phyloP scores from a whole-genome alignment of 2,113 vertebrate genomes.

The Neogale vison region DNA sequence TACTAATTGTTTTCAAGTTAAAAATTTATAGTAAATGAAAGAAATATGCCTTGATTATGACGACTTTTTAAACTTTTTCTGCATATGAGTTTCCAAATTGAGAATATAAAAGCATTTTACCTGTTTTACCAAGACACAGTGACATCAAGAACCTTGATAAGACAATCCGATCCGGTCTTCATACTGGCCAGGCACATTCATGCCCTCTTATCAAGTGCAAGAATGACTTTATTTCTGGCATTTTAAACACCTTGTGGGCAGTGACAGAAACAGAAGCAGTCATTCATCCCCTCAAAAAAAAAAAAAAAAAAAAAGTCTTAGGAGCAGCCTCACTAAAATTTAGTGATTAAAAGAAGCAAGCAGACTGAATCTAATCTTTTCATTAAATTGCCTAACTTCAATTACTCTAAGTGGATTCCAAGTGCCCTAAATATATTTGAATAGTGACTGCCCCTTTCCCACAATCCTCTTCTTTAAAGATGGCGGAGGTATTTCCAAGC shows the following conservation, averaged over 20 bases:
- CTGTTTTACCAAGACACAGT: background rate
- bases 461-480: background rate
- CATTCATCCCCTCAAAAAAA: background rate
- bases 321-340: slow-evolving; percentile 34
- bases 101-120: slow-evolving; percentile 39
- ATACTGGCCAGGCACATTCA: background rate
- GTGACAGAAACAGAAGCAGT: slow-evolving; percentile 14
- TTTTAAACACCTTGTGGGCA: slow-evolving; percentile 49
- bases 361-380: slow-evolving; percentile 41
- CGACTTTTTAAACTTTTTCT: background rate
- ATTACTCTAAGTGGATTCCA: slow-evolving; percentile 51
- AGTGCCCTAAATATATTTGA: slow-evolving; percentile 25
- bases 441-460: background rate
- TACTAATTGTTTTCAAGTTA: slow-evolving; percentile 34
- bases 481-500: background rate
- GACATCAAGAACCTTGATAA: slow-evolving; percentile 40
- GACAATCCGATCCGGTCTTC: background rate
- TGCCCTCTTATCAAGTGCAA: slow-evolving; percentile 35
- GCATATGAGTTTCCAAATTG: background rate
- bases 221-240: slow-evolving; percentile 35
- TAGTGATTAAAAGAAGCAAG: slow-evolving; percentile 22
- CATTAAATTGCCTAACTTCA: slow-evolving; percentile 18
- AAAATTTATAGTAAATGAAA: background rate
- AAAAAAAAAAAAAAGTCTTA: background rate
- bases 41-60: background rate